Evolutionary conservation across 1,140 invertebrate genomes (phyloP).

Genomic region (Cotesia glomerata): DNA sequence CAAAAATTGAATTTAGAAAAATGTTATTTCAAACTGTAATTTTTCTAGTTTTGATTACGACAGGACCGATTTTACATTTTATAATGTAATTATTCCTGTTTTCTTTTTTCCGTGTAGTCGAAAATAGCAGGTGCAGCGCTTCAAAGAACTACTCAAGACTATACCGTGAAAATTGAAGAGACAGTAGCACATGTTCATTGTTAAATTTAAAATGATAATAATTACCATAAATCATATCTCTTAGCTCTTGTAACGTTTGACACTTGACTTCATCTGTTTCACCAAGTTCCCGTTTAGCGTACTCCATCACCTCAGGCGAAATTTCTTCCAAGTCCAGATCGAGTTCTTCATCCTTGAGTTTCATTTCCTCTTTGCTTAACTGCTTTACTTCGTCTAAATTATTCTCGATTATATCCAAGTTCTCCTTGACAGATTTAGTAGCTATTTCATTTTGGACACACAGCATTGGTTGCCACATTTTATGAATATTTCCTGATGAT

Average conservation of each 20-base stretch:
- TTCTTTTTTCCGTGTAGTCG: too few relatives aligned
- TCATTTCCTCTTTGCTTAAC: constrained; percentile 31
- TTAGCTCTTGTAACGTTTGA: constrained; percentile 70
- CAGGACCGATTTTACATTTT: too few relatives aligned
- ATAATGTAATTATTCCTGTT: too few relatives aligned
- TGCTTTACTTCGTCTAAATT: constrained; percentile 40
- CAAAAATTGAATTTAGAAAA: too few relatives aligned
- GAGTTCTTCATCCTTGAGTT: constrained; percentile 54
- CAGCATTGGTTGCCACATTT: constrained; percentile 32
- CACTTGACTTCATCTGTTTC: constrained; percentile 68
- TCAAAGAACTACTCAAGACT: too few relatives aligned
- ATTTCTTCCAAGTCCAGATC: constrained; percentile 55
- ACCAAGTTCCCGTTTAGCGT: constrained; percentile 59
- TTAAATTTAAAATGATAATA: constrained; percentile 24
- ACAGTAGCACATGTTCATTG: not conserved
- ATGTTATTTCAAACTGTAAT: too few relatives aligned
- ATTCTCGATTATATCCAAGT: constrained; percentile 23
- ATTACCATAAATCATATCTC: constrained; percentile 79
- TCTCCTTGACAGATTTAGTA: constrained; percentile 7
- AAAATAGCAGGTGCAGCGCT: too few relatives aligned
- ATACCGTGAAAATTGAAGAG: too few relatives aligned
- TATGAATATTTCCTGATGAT: constrained; percentile 16
- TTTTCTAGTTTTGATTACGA: too few relatives aligned
- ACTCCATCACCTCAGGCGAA: constrained; percentile 59
- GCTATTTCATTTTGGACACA: constrained; percentile 16